Conservation (phyloP, 2,113 vertebrate genomes). For the Eudorcas thomsonii region DNA sequence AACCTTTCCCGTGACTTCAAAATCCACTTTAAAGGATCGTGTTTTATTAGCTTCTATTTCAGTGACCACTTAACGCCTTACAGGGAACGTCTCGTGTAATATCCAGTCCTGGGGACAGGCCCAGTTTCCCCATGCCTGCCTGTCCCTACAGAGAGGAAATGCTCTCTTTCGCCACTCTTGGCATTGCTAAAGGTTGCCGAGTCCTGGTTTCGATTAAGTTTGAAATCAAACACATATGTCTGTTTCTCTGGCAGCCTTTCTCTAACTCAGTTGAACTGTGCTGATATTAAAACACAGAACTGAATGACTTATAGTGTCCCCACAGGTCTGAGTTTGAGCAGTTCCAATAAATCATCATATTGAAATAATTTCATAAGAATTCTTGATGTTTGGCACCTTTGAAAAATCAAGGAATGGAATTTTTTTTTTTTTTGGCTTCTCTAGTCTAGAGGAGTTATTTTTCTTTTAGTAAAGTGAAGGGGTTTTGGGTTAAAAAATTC, state of each 20-base stretch:
- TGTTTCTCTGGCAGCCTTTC: not conserved
- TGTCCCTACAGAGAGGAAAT: not conserved
- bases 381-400: not conserved
- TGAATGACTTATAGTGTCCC: not conserved
- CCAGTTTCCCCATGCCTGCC: not conserved
- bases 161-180: not conserved
- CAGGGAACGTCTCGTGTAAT: not conserved
- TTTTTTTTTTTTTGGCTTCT: not conserved
- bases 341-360: not conserved
- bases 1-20: not conserved
- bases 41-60: not conserved
- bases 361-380: constrained; percentile 46
- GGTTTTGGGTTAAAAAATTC: not conserved
- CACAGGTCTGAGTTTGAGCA: not conserved
- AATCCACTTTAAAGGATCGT: not conserved
- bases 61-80: not conserved
- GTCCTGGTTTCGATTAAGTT: not conserved
- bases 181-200: not conserved
- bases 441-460: not conserved
- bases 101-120: not conserved
- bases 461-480: not conserved
- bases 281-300: constrained; percentile 40
- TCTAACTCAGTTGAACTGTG: not conserved
- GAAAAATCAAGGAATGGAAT: not conserved
- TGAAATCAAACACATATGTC: constrained; percentile 23